Evolutionary conservation across 2,113 vertebrate genomes (phyloP), one percentile per base, ranked within the genome.

Genomic region (Nymphicus hollandicus): DNA sequence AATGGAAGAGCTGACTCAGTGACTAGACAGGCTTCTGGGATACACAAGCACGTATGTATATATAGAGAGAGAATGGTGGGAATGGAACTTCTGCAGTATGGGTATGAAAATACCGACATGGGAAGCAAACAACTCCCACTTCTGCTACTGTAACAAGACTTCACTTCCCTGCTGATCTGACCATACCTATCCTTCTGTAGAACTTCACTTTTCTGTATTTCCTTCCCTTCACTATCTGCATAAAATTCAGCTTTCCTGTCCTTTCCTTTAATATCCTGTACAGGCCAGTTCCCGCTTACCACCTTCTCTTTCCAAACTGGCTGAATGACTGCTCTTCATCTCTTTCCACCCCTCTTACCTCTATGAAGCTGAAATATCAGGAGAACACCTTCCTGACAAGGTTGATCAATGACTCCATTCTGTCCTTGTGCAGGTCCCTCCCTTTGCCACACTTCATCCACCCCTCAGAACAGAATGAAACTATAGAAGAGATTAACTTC

Each of bases 391-490:
- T 95, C 91, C 93, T 96, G 95, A 96, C 88, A 95, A 96, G 95
- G 96, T 96, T 96, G 92, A 93, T 95, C 95, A 97, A 97, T 94
- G 96, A 94, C 73, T 96, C 92, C 96, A 97, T 93, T 94, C 92
- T 96, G 95, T 96, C 84, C 93, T 94, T 96, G 90, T 96, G 95
- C 96, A 95, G 94, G 95, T 96, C 96, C 96, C 93, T 96, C 95
- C 96, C 95, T 92, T 92, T 96, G 93, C 93, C 95, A 96, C 52
- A 97, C 96, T 97, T 76, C 95, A 97, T 92, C 95, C 95, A 96
- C 96, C 92, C 93, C 96, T 96, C 96, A 96, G 93, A 97, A 95
- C 86, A 96, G 93, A 96, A 96, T 96, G 93, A 97, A 96, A 97
- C 96, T 97, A 97, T 0, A 96, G 96, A 96, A 97, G 88, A 96